phyloP scores from a whole-genome alignment of 35 echinoderm and acorn worm species.

The Apostichopus japonicus region DNA sequence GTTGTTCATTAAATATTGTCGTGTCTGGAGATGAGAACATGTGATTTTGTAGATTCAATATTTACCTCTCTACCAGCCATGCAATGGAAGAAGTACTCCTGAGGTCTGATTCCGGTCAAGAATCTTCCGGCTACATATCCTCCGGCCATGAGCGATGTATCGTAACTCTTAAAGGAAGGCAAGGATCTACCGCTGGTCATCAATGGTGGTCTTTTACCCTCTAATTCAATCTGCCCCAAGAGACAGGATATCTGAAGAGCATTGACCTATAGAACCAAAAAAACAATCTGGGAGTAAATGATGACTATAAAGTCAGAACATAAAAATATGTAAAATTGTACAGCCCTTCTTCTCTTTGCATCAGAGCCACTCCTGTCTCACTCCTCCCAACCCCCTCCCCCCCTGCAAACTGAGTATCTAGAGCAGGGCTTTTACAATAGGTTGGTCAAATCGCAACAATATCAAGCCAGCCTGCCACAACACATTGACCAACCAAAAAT shows the following conservation, averaged over 20 bases:
- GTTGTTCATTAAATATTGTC: no score
- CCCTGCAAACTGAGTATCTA: no score
- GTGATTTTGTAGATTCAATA: background rate
- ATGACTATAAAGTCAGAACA: background rate
- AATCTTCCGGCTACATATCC: slow-evolving; percentile 90
- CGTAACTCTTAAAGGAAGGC: slow-evolving; percentile 91
- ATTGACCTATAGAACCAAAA: slow-evolving; percentile 72
- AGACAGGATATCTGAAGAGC: slow-evolving; percentile 95
- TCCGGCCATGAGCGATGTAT: slow-evolving; percentile 78
- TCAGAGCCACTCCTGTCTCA: background rate
- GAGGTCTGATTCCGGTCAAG: slow-evolving; percentile 92
- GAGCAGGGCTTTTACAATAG: no score
- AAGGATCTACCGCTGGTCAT: slow-evolving; percentile 95
- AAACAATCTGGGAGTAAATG: background rate
- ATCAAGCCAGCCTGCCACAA: no score
- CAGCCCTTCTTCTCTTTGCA: background rate
- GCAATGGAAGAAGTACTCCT: slow-evolving; percentile 99
- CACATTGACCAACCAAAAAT: no score
- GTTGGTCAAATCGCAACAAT: no score
- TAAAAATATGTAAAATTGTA: background rate
- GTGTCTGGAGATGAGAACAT: no score
- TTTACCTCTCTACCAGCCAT: slow-evolving; percentile 98
- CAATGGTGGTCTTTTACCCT: slow-evolving; percentile 86
- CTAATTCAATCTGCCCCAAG: slow-evolving; percentile 90
- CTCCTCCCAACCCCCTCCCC: background rate